Evolutionary conservation across 2,888 invertebrate genomes (phyloP).

Genomic region (Dilophus febrilis): DNA sequence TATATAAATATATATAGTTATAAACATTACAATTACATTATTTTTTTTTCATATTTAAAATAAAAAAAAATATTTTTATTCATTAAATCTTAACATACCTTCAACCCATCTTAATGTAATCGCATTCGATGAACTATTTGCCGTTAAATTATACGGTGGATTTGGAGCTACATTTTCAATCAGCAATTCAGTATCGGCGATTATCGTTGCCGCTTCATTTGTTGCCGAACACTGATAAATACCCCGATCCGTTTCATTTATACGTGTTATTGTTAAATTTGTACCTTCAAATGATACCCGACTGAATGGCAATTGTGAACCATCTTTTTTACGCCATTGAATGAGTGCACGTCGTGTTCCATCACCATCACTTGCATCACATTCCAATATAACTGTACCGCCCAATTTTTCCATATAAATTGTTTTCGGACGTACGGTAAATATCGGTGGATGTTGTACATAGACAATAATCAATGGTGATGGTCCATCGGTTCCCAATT

Average conservation of each 20-base stretch:
- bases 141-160: slow-evolving; percentile 74
- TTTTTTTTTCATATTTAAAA: background rate
- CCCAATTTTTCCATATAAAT: slow-evolving; percentile 71
- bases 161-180: slow-evolving; percentile 78
- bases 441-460: slow-evolving; percentile 71
- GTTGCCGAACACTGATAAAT: slow-evolving; percentile 66
- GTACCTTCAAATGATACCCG: slow-evolving; percentile 51
- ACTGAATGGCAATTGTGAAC: slow-evolving; percentile 46
- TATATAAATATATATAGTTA: background rate
- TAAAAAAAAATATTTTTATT: background rate
- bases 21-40: background rate
- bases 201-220: slow-evolving; percentile 77
- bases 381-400: slow-evolving; percentile 64
- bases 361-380: slow-evolving; percentile 56
- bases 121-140: slow-evolving; percentile 49
- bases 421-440: slow-evolving; percentile 62
- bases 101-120: slow-evolving; percentile 73
- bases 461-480: slow-evolving; percentile 71
- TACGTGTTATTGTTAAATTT: slow-evolving; percentile 65
- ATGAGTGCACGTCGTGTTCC: slow-evolving; percentile 45
- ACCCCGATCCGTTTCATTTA: slow-evolving; percentile 76
- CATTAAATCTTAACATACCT: slow-evolving; percentile 21
- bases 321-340: slow-evolving; percentile 66
- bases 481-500: slow-evolving; percentile 68
- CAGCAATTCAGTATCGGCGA: slow-evolving; percentile 60